phyloP scores from a whole-genome alignment of 2,113 vertebrate species.

The Pseudolaguvia tuberculata region DNA sequence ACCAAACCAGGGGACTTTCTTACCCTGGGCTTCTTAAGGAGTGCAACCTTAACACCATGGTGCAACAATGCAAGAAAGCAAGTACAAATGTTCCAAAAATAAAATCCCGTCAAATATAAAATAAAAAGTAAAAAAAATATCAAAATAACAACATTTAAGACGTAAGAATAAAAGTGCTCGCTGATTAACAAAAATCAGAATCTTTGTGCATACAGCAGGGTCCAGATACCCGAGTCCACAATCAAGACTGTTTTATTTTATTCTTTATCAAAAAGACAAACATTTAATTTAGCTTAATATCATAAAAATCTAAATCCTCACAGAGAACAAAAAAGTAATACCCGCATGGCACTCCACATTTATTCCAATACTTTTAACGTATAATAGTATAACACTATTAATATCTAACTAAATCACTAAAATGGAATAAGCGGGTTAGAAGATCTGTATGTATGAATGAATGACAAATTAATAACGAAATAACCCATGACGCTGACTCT shows the following conservation, averaged over 20 bases:
- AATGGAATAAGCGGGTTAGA: too few species aligned
- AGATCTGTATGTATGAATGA: too few species aligned
- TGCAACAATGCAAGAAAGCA: slow-evolving; percentile 4
- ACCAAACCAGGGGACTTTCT: slow-evolving; percentile 3
- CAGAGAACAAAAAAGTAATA: neutral
- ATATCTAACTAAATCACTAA: too few species aligned
- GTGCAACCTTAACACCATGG: slow-evolving; percentile 1
- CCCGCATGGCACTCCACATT: neutral
- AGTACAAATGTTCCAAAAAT: slow-evolving; percentile 13
- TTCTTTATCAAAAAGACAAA: neutral
- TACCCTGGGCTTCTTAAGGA: slow-evolving; percentile 21
- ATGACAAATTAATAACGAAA: too few species aligned
- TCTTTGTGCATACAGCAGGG: neutral
- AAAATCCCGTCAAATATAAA: neutral
- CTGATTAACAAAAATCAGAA: neutral
- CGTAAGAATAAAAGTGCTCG: slow-evolving; percentile 30
- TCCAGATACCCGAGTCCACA: neutral
- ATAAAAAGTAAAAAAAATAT: neutral
- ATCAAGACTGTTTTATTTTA: neutral
- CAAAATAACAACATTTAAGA: slow-evolving; percentile 1
- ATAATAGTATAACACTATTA: neutral
- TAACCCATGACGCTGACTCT: too few species aligned
- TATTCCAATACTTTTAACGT: neutral
- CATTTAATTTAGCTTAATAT: neutral
- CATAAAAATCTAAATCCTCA: neutral